Percentiles rank a stretch among this genome's conserved stretches.
Conservation (phyloP, 2,113 vertebrate species). For the Tautogolabrus adspersus region DNA sequence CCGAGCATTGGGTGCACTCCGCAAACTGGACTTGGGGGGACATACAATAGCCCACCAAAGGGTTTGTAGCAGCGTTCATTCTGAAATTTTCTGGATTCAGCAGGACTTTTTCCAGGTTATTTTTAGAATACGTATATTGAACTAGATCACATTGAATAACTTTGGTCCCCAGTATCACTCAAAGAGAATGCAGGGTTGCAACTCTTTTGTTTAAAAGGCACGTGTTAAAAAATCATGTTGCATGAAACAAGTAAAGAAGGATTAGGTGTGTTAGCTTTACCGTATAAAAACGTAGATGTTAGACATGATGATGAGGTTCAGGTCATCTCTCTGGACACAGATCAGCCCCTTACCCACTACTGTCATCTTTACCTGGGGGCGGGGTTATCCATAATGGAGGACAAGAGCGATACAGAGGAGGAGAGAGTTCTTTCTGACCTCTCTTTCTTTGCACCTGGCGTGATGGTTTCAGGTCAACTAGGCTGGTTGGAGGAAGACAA, state of each 20-base stretch:
- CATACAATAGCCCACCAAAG: conserved; percentile 41
- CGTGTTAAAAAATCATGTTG: conserved; percentile 60
- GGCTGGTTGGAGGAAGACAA: conserved; percentile 32
- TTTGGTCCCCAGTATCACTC: conserved; percentile 20
- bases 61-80: conserved; percentile 63
- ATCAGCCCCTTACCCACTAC: conserved; percentile 13
- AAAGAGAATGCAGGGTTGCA: conserved; percentile 56
- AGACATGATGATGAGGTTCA: conserved; percentile 37
- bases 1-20: conserved; percentile 63
- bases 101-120: conserved; percentile 38
- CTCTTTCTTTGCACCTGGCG: conserved; percentile 17
- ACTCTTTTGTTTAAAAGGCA: conserved; percentile 63
- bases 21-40: conserved; percentile 43
- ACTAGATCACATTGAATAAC: conserved; percentile 26
- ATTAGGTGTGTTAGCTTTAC: conserved; percentile 70
- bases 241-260: conserved; percentile 73
- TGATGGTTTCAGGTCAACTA: conserved; percentile 48
- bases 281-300: conserved; percentile 48
- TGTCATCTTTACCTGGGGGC: conserved; percentile 10
- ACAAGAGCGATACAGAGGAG: conserved; percentile 14
- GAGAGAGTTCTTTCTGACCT: conserved; percentile 15
- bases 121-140: conserved; percentile 33
- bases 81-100: conserved; percentile 33
- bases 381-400: conserved; percentile 45
- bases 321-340: conserved; percentile 34